A percentile compares a stretch with the other conserved stretches of the same genome.
phyloP scores from a whole-genome alignment of 2,797 vertebrate genomes.

The Bradypus variegatus region DNA sequence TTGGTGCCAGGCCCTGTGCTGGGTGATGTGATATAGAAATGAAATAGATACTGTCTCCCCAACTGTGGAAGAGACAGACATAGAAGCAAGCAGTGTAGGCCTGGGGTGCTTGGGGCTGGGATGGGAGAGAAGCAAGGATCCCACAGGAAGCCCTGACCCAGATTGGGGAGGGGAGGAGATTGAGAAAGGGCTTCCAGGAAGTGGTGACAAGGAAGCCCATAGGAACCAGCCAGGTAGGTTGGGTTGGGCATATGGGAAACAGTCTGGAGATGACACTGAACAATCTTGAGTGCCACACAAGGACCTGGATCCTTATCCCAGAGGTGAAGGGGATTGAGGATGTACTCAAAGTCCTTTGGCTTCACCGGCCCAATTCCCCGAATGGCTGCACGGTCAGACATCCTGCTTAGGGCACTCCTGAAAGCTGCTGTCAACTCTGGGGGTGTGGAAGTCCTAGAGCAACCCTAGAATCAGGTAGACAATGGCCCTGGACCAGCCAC shows the following conservation, averaged over 20 bases:
- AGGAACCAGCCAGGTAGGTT: not conserved
- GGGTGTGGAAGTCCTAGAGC: not conserved
- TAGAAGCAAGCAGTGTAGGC: not conserved
- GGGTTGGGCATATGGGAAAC: not conserved
- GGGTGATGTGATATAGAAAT: not conserved
- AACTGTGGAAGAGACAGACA: not conserved
- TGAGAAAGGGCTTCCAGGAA: not conserved
- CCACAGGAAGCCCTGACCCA: not conserved
- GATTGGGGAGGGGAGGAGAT: no score
- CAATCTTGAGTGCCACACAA: not conserved
- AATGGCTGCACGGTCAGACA: not conserved
- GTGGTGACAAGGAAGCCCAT: not conserved
- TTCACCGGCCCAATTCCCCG: not conserved
- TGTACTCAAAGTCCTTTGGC: not conserved
- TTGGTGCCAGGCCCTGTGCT: not conserved
- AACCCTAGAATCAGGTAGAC: not conserved
- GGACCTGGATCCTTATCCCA: not conserved
- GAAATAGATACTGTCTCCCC: not conserved
- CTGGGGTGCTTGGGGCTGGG: not conserved
- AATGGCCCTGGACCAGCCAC: not conserved
- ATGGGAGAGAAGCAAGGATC: not conserved
- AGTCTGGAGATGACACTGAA: not conserved
- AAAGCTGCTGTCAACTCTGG: not conserved
- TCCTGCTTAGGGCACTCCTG: not conserved
- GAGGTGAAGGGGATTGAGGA: no score